Evolutionary conservation across 2,888 invertebrate species (phyloP), one percentile per base, ranked within the genome.

Genomic region (Petrophora chlorosata): DNA sequence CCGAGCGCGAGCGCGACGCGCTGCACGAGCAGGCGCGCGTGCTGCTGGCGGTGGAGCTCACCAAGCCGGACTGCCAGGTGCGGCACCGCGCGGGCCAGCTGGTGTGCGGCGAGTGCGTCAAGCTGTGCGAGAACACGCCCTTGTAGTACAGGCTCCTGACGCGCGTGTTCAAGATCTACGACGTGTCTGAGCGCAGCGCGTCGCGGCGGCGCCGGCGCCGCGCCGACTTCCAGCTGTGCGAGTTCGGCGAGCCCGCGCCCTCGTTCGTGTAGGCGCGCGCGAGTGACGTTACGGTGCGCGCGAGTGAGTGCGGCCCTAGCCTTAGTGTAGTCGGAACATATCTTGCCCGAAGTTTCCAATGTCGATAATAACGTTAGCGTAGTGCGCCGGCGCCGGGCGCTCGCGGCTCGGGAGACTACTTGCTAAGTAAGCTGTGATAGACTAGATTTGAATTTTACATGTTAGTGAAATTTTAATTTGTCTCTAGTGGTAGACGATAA

Each of bases 141-240:
- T 84, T 82, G 89, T 89, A 85, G 88, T 89, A 83, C 73, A 78
- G 84, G 81, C 86, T 87, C 47, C 66, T 87, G 61, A 89, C 90
- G 79, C 88, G 89, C 73, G 90, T 91, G 36, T 84, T 85, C 58
- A 87, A 86, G 68, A 74, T 90, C 56, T 91, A 90, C 78, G 82
- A 89, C 54, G 73, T 91, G 60, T 73, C 84, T 83, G 35, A 79
- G 29, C 63, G 63, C n/a, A n/a, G n/a, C n/a, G n/a, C n/a, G n/a
- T n/a, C n/a, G 42, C 56, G 59, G 32, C 59, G 59, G 51, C 56
- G 57, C 59, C 57, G 49, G 59, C 56, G 47, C 48, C 63, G 42
- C 42, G 63, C 12, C 15, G 46, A 36, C 39, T 17, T 50, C 14
- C 43, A 38, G 3, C 52, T 68, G 40, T 63, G 33, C 2, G 48